phyloP scores from a whole-genome alignment of 2,888 invertebrate species.

The Drosophila fungiperda region DNA sequence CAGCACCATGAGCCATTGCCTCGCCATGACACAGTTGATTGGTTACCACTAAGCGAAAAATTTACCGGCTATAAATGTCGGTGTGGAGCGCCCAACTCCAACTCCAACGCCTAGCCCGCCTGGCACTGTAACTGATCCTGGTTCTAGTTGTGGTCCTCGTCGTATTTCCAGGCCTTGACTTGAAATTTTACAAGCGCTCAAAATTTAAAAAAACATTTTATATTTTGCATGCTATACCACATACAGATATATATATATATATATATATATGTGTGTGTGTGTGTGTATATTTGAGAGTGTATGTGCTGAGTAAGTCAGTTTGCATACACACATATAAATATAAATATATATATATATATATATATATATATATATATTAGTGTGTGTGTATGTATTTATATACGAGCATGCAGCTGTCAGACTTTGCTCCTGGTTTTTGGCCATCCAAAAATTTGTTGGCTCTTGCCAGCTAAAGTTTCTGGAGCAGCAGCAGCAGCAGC shows the following conservation, averaged over 20 bases:
- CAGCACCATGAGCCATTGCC: conserved; percentile 23
- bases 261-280: neutral
- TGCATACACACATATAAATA: neutral
- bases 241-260: conserved; percentile 3
- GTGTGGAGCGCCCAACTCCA: conserved; percentile 16
- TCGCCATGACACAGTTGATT: conserved; percentile 73
- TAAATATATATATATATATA: neutral
- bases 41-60: conserved; percentile 72
- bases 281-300: conserved; percentile 5
- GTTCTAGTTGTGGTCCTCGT: neutral
- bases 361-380: neutral
- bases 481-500: conserved; percentile 27
- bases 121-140: neutral
- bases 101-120: neutral
- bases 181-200: conserved; percentile 45
- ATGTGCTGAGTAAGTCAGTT: conserved; percentile 18
- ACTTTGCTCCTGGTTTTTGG: conserved; percentile 51
- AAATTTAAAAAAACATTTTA: conserved; percentile 32
- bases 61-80: conserved; percentile 63
- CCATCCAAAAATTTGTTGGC: conserved; percentile 31
- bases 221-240: conserved; percentile 12
- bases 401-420: conserved; percentile 23
- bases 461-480: conserved; percentile 54
- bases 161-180: neutral
- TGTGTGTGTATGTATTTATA: conserved; percentile 8